Conservation (phyloP, 2,113 vertebrate genomes). For the Piliocolobus tephrosceles region DNA sequence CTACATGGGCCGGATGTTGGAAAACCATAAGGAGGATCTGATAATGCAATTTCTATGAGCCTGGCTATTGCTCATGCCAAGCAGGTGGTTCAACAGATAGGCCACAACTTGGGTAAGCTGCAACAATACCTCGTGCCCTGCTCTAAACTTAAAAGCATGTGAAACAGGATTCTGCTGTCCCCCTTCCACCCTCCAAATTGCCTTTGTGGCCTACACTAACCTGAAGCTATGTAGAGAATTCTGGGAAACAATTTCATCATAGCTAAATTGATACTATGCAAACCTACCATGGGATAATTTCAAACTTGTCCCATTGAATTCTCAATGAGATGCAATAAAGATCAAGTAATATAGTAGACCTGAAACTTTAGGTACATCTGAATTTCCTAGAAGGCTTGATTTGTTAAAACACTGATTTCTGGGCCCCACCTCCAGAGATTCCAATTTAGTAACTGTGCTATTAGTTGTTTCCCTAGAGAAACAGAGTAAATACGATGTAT, state of each 20-base stretch:
- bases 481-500: background rate
- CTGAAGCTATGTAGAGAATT: background rate
- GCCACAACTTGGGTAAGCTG: background rate
- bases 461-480: background rate
- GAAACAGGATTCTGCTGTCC: background rate
- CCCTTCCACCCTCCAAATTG: background rate
- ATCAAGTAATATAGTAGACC: background rate
- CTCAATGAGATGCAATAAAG: background rate
- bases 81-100: background rate
- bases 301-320: background rate
- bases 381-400: background rate
- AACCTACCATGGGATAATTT: background rate
- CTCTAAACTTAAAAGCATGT: background rate
- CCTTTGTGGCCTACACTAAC: background rate
- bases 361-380: background rate
- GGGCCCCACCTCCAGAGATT: background rate
- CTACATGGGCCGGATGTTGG: background rate
- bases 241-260: background rate
- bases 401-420: background rate
- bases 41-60: background rate
- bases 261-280: background rate
- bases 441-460: background rate
- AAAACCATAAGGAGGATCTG: background rate
- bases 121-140: fast-evolving
- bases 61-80: background rate